Percentiles rank a stretch among this genome's conserved stretches.
phyloP scores from a whole-genome alignment of 2,113 vertebrate genomes.

The Zosterops japonicus region DNA sequence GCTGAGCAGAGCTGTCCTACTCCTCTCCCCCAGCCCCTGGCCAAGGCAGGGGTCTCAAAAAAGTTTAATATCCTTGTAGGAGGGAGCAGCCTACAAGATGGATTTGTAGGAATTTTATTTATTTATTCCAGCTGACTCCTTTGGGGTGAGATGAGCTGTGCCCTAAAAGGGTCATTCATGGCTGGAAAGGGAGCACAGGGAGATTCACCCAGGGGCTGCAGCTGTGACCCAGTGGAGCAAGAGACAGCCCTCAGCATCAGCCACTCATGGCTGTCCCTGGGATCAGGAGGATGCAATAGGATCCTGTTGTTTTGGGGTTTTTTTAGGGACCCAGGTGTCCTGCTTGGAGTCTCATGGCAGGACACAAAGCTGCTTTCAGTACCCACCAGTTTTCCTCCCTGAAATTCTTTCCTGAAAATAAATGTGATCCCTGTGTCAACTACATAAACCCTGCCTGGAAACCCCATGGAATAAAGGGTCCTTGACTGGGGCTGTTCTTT shows the following conservation, averaged over 20 bases:
- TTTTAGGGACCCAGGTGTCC: neutral
- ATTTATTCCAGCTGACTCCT: neutral
- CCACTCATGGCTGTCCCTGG: neutral
- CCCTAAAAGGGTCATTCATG: neutral
- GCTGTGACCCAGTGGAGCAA: neutral
- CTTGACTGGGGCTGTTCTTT: neutral
- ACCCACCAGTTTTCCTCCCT: neutral
- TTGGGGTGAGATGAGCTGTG: neutral
- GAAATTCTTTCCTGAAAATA: neutral
- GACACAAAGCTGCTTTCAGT: neutral
- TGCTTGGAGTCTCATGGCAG: neutral
- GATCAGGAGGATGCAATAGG: neutral
- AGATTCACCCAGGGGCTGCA: neutral
- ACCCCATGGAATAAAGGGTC: neutral
- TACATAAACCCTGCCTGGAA: neutral
- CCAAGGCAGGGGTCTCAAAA: neutral
- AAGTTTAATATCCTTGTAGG: neutral
- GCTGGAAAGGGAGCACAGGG: neutral
- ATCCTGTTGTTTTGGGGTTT: neutral
- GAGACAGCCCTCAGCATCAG: neutral
- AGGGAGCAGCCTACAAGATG: neutral
- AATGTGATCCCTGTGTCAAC: neutral
- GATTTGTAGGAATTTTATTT: neutral
- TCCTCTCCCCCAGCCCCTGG: neutral
- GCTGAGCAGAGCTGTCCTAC: neutral